These are phyloP conservation scores for Calameuta pallipes DNA, from an alignment of 2,888 invertebrate species.

Conservation along the genomic window DNA sequence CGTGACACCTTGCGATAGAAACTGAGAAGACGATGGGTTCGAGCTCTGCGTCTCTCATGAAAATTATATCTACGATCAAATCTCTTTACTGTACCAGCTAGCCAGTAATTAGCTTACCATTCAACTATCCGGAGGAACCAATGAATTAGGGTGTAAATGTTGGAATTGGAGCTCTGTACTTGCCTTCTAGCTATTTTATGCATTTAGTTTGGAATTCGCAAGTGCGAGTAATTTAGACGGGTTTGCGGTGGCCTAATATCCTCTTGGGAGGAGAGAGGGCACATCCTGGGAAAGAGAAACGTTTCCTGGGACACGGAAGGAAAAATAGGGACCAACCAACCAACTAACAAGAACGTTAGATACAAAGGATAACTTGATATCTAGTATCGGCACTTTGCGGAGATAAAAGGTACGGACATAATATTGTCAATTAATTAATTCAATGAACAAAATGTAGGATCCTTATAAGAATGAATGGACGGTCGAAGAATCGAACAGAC, in stretches of 20 bases:
- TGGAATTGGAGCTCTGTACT: not conserved
- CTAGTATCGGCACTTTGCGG: not conserved
- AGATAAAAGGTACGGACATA: not conserved
- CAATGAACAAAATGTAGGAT: not conserved
- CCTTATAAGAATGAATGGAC: not conserved
- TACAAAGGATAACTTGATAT: not conserved
- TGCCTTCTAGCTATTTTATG: conserved; percentile 18
- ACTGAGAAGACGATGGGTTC: no score
- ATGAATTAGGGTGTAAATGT: not conserved
- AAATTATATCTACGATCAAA: not conserved
- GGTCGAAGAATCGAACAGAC: not conserved
- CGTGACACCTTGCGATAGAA: not conserved
- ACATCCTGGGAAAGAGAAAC: conserved; percentile 7
- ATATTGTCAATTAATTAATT: not conserved
- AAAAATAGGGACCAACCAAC: not conserved
- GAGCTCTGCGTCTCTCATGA: no score
- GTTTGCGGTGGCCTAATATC: conserved; percentile 23
- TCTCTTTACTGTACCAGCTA: not conserved
- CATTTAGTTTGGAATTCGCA: conserved; percentile 21
- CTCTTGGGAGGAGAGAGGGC: conserved; percentile 11
- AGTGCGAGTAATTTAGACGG: conserved; percentile 21
- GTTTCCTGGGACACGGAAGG: not conserved
- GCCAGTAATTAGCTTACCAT: not conserved
- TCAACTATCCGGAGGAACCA: not conserved
- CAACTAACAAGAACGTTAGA: not conserved